Evolutionary conservation across 1,140 invertebrate genomes (phyloP).

Genomic region (Gonioctena quinquepunctata): DNA sequence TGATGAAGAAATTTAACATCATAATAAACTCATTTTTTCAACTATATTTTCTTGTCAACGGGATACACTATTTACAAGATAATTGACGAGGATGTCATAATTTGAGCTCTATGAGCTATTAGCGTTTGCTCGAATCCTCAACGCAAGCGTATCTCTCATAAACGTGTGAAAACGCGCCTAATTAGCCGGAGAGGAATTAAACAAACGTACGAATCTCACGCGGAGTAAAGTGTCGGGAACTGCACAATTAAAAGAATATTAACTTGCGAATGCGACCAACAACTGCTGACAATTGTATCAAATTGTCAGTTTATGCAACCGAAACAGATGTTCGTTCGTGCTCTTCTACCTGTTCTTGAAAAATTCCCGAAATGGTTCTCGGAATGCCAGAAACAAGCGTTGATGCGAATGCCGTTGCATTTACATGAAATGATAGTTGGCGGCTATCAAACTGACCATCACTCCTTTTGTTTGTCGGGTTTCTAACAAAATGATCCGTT

Average conservation of each 20-base stretch:
- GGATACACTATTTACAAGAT: too few species aligned
- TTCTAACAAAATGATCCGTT: not conserved
- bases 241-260: slow-evolving; percentile 28
- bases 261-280: slow-evolving; percentile 10
- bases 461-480: not conserved
- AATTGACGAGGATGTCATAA: too few species aligned
- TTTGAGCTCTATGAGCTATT: too few species aligned
- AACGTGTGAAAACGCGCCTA: too few species aligned
- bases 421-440: slow-evolving; percentile 6
- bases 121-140: too few species aligned
- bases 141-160: too few species aligned
- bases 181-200: too few species aligned
- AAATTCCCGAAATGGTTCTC: slow-evolving; percentile 33
- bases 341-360: slow-evolving; percentile 37
- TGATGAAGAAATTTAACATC: too few species aligned
- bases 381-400: slow-evolving; percentile 32
- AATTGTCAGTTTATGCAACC: slow-evolving; percentile 33
- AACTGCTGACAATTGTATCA: slow-evolving; percentile 37
- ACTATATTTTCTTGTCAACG: too few species aligned
- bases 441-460: slow-evolving; percentile 5
- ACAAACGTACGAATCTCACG: not conserved
- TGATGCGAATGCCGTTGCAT: slow-evolving; percentile 14
- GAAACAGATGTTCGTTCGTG: slow-evolving; percentile 37
- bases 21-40: too few species aligned
- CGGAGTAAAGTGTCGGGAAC: slow-evolving; percentile 13